phyloP scores from a whole-genome alignment of 2,888 invertebrate genomes.

The Sphaerophoria taeniata region DNA sequence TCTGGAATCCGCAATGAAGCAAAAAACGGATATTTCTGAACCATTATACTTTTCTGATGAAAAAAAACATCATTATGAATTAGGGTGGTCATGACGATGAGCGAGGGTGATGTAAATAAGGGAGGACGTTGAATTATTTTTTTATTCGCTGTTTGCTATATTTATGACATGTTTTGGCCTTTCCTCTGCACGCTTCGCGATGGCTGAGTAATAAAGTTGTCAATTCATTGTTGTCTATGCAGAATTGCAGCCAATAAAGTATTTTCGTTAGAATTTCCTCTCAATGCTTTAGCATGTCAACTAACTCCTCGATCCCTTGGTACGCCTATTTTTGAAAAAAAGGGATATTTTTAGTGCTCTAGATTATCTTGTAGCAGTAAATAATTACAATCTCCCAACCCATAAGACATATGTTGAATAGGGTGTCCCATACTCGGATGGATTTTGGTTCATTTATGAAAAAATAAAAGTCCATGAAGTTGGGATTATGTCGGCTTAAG shows the following conservation, averaged over 20 bases:
- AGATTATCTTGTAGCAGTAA: conserved; percentile 61
- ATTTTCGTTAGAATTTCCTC: no score
- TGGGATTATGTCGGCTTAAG: conserved; percentile 69
- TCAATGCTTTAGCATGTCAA: no score
- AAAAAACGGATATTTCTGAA: conserved; percentile 73
- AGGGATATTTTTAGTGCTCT: conserved; percentile 19
- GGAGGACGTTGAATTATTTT: conserved; percentile 51
- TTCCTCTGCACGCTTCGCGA: conserved; percentile 24
- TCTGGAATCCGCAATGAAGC: conserved; percentile 73
- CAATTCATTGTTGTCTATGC: conserved; percentile 23
- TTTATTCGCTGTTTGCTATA: conserved; percentile 20
- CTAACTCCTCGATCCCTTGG: no score
- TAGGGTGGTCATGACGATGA: conserved; percentile 29
- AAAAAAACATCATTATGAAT: conserved; percentile 69
- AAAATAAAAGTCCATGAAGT: conserved; percentile 70
- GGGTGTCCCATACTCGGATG: no score
- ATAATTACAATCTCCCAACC: conserved; percentile 51
- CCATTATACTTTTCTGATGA: conserved; percentile 58
- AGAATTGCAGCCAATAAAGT: conserved; percentile 59
- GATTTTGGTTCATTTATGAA: conserved; percentile 32
- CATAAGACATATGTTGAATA: conserved; percentile 62
- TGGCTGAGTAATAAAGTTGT: conserved; percentile 52
- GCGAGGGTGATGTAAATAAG: not conserved
- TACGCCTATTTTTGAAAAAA: no score
- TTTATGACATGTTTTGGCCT: conserved; percentile 65